phyloP scores from a whole-genome alignment of 2,888 invertebrate genomes.

The Lydus trimaculatus region DNA sequence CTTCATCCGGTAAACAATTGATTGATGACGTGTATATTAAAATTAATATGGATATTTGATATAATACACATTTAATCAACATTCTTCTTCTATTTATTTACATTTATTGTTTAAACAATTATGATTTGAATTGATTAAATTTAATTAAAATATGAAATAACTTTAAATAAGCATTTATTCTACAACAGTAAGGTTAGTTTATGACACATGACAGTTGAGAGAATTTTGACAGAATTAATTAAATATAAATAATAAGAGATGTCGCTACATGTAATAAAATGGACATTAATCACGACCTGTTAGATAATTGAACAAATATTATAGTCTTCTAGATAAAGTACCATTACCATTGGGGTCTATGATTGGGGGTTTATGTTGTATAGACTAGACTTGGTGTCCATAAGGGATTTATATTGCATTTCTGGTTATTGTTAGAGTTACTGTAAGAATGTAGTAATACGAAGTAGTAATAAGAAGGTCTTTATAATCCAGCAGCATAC shows the following conservation, averaged over 20 bases:
- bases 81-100: background rate
- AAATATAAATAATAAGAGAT: background rate
- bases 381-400: too few relatives aligned
- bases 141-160: background rate
- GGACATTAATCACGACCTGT: too few relatives aligned
- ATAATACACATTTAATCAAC: background rate
- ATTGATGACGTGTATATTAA: slow-evolving; percentile 9
- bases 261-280: background rate
- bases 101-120: too few relatives aligned
- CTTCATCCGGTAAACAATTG: slow-evolving; percentile 65
- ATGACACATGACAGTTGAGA: background rate
- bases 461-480: too few relatives aligned
- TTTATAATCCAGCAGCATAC: too few relatives aligned
- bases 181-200: background rate
- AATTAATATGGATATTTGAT: background rate
- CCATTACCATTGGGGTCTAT: too few relatives aligned
- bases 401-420: too few relatives aligned
- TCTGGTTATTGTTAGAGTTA: too few relatives aligned
- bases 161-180: background rate
- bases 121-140: background rate
- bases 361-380: too few relatives aligned
- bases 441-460: too few relatives aligned
- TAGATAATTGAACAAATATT: too few relatives aligned
- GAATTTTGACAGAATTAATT: background rate
- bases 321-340: too few relatives aligned